phyloP scores from a whole-genome alignment of 2,113 vertebrate species.

The Pelecanus crispus region DNA sequence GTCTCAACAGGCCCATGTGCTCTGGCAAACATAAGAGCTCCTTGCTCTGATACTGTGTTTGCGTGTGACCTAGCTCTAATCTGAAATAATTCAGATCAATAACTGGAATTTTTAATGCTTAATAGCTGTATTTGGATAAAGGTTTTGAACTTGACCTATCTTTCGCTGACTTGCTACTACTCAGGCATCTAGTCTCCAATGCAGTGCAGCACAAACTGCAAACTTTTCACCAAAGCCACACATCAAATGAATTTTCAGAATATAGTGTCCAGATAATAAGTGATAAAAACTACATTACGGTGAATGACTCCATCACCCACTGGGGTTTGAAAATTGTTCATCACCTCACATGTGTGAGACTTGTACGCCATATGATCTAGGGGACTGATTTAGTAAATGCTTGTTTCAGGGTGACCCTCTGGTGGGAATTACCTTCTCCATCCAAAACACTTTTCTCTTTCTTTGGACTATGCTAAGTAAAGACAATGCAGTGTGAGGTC shows the following conservation, averaged over 20 bases:
- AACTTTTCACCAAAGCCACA: background rate
- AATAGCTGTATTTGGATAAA: background rate
- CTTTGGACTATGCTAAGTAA: background rate
- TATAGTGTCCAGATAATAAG: background rate
- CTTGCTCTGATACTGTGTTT: background rate
- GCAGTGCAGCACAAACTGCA: background rate
- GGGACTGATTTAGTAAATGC: background rate
- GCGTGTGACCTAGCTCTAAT: background rate
- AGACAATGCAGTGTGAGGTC: background rate
- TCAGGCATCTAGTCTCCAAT: background rate
- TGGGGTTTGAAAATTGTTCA: background rate
- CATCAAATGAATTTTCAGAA: background rate
- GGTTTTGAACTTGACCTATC: background rate
- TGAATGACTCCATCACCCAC: background rate
- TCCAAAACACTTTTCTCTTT: background rate
- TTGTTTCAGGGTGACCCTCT: background rate
- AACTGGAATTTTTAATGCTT: background rate
- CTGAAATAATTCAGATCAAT: background rate
- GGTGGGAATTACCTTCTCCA: background rate
- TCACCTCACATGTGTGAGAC: background rate
- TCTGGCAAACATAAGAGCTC: background rate
- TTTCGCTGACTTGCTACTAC: background rate
- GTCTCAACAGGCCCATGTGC: background rate
- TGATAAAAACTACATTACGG: background rate
- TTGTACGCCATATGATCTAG: rapidly evolving